Conservation (phyloP, 2,113 vertebrate species). For the Mesitornis unicolor region DNA sequence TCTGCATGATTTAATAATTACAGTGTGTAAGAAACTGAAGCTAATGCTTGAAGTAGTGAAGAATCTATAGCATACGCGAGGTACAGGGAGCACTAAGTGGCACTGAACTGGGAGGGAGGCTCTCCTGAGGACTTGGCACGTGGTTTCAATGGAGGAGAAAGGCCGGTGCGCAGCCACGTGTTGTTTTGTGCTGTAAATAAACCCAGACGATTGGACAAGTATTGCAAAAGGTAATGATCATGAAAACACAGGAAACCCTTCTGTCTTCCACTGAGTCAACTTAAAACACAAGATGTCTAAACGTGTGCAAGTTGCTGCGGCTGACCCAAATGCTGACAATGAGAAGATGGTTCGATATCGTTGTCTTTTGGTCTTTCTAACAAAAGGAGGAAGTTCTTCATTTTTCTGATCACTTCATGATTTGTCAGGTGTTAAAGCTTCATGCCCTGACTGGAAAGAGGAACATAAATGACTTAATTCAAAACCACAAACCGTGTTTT, state of each 20-base stretch:
- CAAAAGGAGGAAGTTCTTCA: neutral
- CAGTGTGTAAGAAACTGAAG: neutral
- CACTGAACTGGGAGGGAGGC: neutral
- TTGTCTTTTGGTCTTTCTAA: neutral
- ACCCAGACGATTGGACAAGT: neutral
- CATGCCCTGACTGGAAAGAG: neutral
- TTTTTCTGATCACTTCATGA: neutral
- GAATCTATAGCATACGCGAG: neutral
- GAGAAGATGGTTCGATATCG: neutral
- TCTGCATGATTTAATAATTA: neutral
- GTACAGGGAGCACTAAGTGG: neutral
- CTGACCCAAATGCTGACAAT: neutral
- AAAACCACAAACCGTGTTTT: neutral
- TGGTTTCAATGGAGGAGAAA: neutral
- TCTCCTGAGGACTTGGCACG: neutral
- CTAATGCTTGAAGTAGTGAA: neutral
- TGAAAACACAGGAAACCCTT: neutral
- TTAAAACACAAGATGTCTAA: neutral
- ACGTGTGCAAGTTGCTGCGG: neutral
- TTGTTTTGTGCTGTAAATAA: neutral
- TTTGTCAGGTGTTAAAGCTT: neutral
- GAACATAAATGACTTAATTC: neutral
- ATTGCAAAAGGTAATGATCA: neutral
- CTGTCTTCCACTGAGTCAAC: neutral
- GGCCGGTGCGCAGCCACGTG: fast-evolving